Evolutionary conservation across 37 sponge, comb jelly and placozoan species (phyloP), one percentile per base, ranked within the genome.

Genomic region (Haliclona indistincta): DNA sequence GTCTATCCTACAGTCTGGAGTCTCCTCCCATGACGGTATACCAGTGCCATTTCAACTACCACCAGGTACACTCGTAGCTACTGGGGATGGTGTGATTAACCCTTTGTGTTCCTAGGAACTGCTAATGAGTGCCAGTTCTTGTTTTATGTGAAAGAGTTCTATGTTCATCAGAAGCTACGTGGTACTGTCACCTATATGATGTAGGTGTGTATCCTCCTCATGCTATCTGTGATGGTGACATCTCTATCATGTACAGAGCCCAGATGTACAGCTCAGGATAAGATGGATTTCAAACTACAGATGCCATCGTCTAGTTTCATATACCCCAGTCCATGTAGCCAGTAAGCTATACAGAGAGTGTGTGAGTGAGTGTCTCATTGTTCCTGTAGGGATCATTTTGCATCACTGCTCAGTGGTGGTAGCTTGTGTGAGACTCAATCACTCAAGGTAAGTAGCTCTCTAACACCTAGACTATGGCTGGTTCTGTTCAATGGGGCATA

Each of bases 121-220:
- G 86, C 86, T 32, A 92, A 95, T 67, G 93, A 95, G 77, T 82
- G 78, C 67, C 96, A 95, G 73, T 88, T 97, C 49, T 68, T 78
- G 17, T 95, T 97, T 75, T 54, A 62, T 40, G 83, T 95, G 38
- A 70, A 88, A 52, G 85, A 82, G 25, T 73, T 95, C 30, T 51
- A 75, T 19, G 58, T 92, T 52, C 75, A 94, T 17, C 96, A 95
- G 90, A 92, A 80, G 41, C 79, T 95, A 62, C 64, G 94, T n/a
- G 96, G 96, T 8, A 95, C 96, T n/a, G 61, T 78, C 5, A 95
- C 96, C 13, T 97, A 97, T 69, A 93, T 95, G 94, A 58, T 81
- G 56, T 93, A 88, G 82, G 93, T 89, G 26, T 0, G 70, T 73
- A n/a, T n/a, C n/a, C n/a, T n/a, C n/a, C n/a, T n/a, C n/a, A n/a